Conservation (phyloP, 1,140 invertebrate species). For the Apis florea region DNA sequence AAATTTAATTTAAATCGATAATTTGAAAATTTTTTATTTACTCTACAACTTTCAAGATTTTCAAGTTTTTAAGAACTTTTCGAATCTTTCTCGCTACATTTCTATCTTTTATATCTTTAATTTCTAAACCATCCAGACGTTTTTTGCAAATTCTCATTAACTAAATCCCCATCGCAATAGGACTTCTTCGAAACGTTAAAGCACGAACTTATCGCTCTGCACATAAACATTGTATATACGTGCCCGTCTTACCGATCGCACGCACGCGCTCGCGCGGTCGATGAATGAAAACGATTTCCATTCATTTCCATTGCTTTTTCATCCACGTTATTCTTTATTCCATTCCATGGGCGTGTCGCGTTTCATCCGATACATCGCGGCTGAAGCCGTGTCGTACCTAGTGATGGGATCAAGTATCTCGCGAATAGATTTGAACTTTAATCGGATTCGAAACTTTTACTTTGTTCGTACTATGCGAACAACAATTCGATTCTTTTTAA, state of each 20-base stretch:
- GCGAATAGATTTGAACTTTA: too few species aligned
- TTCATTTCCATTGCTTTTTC: conserved; percentile 30
- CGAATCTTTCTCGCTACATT: too few species aligned
- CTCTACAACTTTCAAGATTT: background rate
- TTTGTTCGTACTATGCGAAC: too few species aligned
- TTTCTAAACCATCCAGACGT: too few species aligned
- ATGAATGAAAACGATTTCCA: conserved; percentile 39
- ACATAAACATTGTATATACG: background rate
- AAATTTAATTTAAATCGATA: background rate
- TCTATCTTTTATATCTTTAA: too few species aligned
- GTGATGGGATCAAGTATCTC: too few species aligned
- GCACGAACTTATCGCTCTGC: background rate
- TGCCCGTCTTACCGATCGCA: background rate
- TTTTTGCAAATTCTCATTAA: background rate
- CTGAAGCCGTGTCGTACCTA: background rate
- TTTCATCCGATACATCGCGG: conserved; percentile 51
- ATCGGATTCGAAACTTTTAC: too few species aligned
- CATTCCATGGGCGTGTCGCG: conserved; percentile 48
- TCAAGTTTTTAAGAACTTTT: background rate
- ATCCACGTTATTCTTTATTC: conserved; percentile 18
- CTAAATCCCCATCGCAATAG: background rate
- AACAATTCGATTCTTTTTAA: too few species aligned
- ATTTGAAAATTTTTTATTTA: background rate
- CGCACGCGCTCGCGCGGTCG: background rate
- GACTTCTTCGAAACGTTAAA: background rate